phyloP scores from a whole-genome alignment of 2,113 vertebrate species.

The Plecotus auritus region DNA sequence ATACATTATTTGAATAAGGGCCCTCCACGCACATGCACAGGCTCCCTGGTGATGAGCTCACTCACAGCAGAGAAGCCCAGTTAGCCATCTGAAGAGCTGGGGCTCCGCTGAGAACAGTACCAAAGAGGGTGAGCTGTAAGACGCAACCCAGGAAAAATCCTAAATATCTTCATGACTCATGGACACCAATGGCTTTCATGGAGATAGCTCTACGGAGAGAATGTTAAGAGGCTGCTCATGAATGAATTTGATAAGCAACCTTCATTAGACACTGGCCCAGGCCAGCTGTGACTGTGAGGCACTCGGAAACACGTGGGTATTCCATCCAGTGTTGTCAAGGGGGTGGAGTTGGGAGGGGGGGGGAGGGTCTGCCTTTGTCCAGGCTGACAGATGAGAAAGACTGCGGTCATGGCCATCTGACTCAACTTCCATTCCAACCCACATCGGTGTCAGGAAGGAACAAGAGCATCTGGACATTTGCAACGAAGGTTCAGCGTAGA shows the following conservation, averaged over 20 bases:
- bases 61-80: neutral
- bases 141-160: neutral
- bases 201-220: neutral
- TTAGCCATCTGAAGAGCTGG: neutral
- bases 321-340: neutral
- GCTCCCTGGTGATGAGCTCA: fast-evolving
- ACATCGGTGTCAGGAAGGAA: neutral
- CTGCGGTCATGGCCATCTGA: fast-evolving
- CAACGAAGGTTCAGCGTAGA: neutral
- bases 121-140: neutral
- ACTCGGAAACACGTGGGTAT: neutral
- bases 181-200: neutral
- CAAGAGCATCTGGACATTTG: neutral
- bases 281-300: neutral
- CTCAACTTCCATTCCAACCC: neutral
- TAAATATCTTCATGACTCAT: neutral
- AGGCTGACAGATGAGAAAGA: neutral
- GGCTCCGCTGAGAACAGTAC: neutral
- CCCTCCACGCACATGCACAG: no score
- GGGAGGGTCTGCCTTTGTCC: neutral
- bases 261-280: neutral
- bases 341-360: fast-evolving
- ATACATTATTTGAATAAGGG: neutral
- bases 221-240: neutral
- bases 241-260: neutral